phyloP scores from a whole-genome alignment of 2,888 invertebrate species.

The Mystacides longicornis region DNA sequence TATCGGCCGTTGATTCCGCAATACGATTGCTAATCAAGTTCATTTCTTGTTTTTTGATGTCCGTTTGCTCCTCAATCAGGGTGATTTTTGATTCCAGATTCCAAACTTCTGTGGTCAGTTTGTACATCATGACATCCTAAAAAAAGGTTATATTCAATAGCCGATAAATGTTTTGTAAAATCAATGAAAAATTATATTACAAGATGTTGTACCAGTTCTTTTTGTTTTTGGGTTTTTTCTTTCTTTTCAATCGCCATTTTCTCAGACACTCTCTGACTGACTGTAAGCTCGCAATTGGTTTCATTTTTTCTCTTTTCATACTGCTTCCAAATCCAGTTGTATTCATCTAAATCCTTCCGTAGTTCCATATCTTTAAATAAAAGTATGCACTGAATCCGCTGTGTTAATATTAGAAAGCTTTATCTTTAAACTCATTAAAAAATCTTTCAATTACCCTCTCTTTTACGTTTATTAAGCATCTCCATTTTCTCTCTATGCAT shows the following conservation, averaged over 20 bases:
- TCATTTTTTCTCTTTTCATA: constrained; percentile 57
- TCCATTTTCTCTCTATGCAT: constrained; percentile 23
- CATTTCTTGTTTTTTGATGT: constrained; percentile 57
- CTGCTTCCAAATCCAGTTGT: constrained; percentile 49
- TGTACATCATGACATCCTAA: constrained; percentile 59
- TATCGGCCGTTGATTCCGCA: constrained; percentile 62
- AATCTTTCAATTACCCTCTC: constrained; percentile 23
- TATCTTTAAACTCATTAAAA: not conserved
- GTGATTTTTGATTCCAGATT: constrained; percentile 59
- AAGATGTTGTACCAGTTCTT: constrained; percentile 40
- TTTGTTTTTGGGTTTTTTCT: constrained; percentile 49
- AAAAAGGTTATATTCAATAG: constrained; percentile 13
- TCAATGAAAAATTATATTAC: not conserved
- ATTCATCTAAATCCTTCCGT: constrained; percentile 50
- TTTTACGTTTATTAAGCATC: constrained; percentile 28
- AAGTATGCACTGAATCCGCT: not conserved
- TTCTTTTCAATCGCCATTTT: constrained; percentile 54
- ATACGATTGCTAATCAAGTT: constrained; percentile 51
- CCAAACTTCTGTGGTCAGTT: constrained; percentile 62
- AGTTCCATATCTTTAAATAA: constrained; percentile 45
- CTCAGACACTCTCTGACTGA: constrained; percentile 58
- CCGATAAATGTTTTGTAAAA: not conserved
- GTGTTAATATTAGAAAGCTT: not conserved
- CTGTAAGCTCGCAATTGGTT: constrained; percentile 52
- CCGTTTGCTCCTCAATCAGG: constrained; percentile 55